Evolutionary conservation across 2,888 invertebrate genomes (phyloP).

Genomic region (Bombylius discolor): DNA sequence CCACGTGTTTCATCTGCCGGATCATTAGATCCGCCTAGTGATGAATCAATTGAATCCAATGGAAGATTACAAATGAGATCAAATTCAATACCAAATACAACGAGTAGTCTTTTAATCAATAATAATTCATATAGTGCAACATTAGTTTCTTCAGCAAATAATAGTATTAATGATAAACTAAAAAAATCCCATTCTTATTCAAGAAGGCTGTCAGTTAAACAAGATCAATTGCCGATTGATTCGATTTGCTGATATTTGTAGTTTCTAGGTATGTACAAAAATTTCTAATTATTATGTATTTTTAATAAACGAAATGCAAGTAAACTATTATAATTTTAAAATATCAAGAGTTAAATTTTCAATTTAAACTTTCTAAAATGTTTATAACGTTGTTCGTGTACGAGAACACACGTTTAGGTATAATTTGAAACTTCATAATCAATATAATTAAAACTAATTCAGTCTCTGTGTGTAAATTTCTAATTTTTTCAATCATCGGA

Average conservation of each 20-base stretch:
- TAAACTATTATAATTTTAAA: no score
- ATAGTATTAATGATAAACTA: slow-evolving; percentile 12
- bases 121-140: slow-evolving; percentile 1
- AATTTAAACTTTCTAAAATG: no score
- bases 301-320: no score
- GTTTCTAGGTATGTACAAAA: slow-evolving; percentile 4
- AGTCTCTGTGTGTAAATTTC: no score
- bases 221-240: slow-evolving; percentile 34
- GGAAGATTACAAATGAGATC: slow-evolving; percentile 32
- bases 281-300: no score
- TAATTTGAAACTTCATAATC: no score
- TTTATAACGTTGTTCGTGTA: no score
- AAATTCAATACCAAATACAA: slow-evolving; percentile 35
- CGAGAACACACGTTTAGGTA: no score
- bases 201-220: slow-evolving; percentile 34
- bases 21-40: slow-evolving; percentile 35
- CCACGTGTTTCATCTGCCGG: slow-evolving; percentile 32
- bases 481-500: no score
- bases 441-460: no score
- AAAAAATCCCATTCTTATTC: slow-evolving; percentile 22
- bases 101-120: slow-evolving; percentile 19
- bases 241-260: slow-evolving; percentile 35
- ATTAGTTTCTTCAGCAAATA: slow-evolving; percentile 1
- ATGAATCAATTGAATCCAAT: slow-evolving; percentile 32
- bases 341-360: no score